Conservation (phyloP, 2,797 vertebrate species). For the Xiphorhynchus erythropygius region DNA sequence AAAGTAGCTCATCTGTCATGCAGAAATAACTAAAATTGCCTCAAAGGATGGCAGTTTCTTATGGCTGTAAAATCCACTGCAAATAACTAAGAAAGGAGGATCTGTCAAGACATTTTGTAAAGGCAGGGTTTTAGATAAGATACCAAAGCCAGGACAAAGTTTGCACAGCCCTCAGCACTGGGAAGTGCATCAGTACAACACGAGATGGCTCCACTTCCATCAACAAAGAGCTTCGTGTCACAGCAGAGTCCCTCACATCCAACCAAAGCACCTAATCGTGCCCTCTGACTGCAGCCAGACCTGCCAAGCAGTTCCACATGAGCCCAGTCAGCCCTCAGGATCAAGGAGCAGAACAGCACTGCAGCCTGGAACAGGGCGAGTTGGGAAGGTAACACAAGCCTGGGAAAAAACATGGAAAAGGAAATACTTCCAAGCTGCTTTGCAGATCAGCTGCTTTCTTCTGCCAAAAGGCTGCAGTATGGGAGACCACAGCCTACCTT, state of each 20-base stretch:
- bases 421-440: background rate
- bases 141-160: background rate
- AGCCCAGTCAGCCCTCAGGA: background rate
- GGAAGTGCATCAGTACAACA: background rate
- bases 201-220: background rate
- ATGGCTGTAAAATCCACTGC: background rate
- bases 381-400: background rate
- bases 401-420: background rate
- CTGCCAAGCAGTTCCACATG: rapidly evolving
- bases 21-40: background rate
- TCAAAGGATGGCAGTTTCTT: background rate
- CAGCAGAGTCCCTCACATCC: background rate
- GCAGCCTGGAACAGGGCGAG: background rate
- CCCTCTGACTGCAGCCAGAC: background rate
- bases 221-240: background rate
- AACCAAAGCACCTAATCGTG: background rate
- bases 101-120: background rate
- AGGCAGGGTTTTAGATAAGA: background rate
- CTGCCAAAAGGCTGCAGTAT: background rate
- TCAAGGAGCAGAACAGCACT: rapidly evolving
- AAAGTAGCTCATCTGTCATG: rapidly evolving
- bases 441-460: background rate
- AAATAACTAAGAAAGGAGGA: background rate
- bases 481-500: background rate
- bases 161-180: background rate